Percentiles rank a stretch among this genome's conserved stretches.
These are phyloP conservation scores for Zenarchopterus dispar DNA, from an alignment of 2,797 vertebrate genomes.

Conservation along the genomic window DNA sequence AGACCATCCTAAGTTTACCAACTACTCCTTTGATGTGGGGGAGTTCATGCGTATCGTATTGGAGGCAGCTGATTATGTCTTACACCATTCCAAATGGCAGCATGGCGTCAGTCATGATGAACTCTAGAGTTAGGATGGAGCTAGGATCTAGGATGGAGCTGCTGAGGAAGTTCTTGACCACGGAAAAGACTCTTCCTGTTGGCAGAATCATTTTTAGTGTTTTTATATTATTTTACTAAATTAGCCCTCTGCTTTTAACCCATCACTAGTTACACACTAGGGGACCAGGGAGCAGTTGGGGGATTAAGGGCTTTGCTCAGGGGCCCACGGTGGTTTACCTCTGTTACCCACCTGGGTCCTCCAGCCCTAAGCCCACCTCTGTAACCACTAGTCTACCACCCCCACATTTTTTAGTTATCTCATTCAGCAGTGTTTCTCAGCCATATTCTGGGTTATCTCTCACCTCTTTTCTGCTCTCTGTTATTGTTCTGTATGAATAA, in stretches of 20 bases:
- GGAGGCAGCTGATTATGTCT: constrained; percentile 87
- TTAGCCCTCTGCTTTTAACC: too few relatives aligned
- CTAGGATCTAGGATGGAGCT: neutral
- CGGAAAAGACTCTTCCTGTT: neutral
- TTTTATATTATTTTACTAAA: too few relatives aligned
- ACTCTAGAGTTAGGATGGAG: constrained; percentile 73
- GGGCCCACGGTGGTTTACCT: too few relatives aligned
- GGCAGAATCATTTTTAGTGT: neutral
- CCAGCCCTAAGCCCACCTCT: too few relatives aligned
- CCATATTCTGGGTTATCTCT: constrained; percentile 2
- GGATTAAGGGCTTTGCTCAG: too few relatives aligned
- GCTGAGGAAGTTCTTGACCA: constrained; percentile 13
- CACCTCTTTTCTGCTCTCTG: constrained; percentile 10
- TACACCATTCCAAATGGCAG: constrained; percentile 87
- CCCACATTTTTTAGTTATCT: too few relatives aligned
- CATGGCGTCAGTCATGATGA: constrained; percentile 83
- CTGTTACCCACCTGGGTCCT: too few relatives aligned
- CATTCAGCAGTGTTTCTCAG: constrained; percentile 9
- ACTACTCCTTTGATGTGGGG: constrained; percentile 93
- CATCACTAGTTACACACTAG: too few relatives aligned
- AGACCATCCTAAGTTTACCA: constrained; percentile 97
- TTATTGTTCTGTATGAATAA: constrained; percentile 33
- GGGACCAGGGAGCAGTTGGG: too few relatives aligned
- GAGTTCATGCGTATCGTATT: constrained; percentile 94
- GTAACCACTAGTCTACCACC: too few relatives aligned